Evolutionary conservation across 2,113 vertebrate species (phyloP).

Genomic region (Chloroceryle aenea): DNA sequence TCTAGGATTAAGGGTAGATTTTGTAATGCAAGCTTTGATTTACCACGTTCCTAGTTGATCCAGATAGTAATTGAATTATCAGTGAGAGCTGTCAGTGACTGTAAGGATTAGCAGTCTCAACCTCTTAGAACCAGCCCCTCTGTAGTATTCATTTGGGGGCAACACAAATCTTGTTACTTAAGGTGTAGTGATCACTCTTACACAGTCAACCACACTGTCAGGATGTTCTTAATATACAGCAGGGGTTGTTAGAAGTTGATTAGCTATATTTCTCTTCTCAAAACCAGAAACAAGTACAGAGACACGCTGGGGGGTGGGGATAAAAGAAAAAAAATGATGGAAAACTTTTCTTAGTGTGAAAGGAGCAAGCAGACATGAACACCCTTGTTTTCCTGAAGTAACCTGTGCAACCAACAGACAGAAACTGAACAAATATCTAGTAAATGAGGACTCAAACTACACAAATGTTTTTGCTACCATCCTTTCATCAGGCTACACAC

Average conservation of each 20-base stretch:
- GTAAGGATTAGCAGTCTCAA: background rate
- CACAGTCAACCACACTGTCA: background rate
- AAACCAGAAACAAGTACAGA: background rate
- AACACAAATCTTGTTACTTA: rapidly evolving
- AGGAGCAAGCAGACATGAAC: background rate
- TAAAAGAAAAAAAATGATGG: background rate
- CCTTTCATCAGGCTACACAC: background rate
- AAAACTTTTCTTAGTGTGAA: background rate
- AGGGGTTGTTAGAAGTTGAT: background rate
- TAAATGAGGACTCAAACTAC: background rate
- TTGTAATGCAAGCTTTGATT: background rate
- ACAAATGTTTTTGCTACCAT: background rate
- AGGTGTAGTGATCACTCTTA: background rate
- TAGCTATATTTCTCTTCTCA: background rate
- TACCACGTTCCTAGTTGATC: background rate
- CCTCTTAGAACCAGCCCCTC: background rate
- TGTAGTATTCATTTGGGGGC: background rate
- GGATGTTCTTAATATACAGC: background rate
- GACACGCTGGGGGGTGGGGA: no score
- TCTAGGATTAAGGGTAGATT: background rate
- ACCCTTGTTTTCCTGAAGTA: background rate
- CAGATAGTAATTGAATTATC: background rate
- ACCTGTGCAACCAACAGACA: background rate
- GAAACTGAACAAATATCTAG: background rate
- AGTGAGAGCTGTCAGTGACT: background rate